Evolutionary conservation across 2,888 invertebrate genomes (phyloP).

Genomic region (Gasteruption jaculator): DNA sequence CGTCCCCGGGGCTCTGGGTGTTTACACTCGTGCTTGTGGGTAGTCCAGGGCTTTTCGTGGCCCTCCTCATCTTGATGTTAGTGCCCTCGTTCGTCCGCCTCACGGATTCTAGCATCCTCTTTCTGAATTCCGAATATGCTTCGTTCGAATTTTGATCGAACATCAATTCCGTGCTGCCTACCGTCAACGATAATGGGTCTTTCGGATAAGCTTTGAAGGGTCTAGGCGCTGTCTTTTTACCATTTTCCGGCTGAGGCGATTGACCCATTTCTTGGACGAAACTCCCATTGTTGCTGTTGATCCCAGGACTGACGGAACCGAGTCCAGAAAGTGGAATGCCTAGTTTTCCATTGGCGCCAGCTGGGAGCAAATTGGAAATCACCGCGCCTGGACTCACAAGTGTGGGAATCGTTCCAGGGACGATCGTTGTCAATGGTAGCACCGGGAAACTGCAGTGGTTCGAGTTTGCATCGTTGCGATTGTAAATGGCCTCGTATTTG

Average conservation of each 20-base stretch:
- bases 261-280: too few species aligned
- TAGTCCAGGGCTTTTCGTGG: conserved; percentile 32
- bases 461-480: conserved; percentile 3
- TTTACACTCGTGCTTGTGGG: conserved; percentile 28
- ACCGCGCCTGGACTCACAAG: too few species aligned
- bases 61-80: conserved; percentile 68
- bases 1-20: conserved; percentile 35
- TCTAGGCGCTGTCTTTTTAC: conserved; percentile 53
- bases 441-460: conserved; percentile 1
- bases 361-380: too few species aligned
- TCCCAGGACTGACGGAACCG: too few species aligned
- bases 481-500: conserved; percentile 28
- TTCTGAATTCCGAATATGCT: conserved; percentile 68
- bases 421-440: too few species aligned
- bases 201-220: conserved; percentile 72
- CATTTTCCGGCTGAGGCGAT: too few species aligned
- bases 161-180: conserved; percentile 53
- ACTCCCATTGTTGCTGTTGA: too few species aligned
- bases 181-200: conserved; percentile 60
- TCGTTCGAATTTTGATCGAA: conserved; percentile 61
- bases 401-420: too few species aligned
- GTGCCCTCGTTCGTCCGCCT: conserved; percentile 62
- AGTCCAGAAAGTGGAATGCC: too few species aligned
- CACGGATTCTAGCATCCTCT: conserved; percentile 65
- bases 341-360: too few species aligned